Conservation (phyloP, 2,888 invertebrate species). For the Craniophora ligustri region DNA sequence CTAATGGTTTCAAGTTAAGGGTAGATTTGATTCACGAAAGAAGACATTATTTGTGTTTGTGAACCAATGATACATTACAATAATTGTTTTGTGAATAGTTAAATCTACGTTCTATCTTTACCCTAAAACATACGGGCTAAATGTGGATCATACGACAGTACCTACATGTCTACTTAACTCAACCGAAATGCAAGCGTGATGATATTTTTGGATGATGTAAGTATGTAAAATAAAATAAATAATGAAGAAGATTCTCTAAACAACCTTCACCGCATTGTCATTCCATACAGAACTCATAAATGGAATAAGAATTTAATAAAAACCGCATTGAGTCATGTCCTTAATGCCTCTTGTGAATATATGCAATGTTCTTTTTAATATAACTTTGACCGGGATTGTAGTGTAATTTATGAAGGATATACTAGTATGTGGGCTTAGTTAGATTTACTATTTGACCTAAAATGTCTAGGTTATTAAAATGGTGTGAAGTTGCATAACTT, state of each 20-base stretch:
- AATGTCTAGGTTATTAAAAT: background rate
- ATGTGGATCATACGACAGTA: too few relatives aligned
- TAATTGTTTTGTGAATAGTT: too few relatives aligned
- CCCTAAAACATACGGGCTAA: too few relatives aligned
- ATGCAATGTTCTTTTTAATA: slow-evolving; percentile 15
- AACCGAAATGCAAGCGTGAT: too few relatives aligned
- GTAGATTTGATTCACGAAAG: too few relatives aligned
- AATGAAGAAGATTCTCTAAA: background rate
- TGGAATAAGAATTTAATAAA: slow-evolving; percentile 40
- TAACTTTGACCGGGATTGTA: background rate
- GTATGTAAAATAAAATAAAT: background rate
- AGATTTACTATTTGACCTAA: background rate
- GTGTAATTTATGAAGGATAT: background rate
- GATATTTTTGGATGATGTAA: too few relatives aligned
- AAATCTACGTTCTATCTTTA: too few relatives aligned
- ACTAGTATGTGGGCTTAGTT: background rate
- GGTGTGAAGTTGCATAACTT: too few relatives aligned
- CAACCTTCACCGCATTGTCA: background rate
- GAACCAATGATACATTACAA: too few relatives aligned
- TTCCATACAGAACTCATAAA: slow-evolving; percentile 9
- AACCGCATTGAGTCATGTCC: slow-evolving; percentile 1
- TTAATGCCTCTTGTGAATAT: background rate
- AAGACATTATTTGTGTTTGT: too few relatives aligned
- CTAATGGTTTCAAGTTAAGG: too few relatives aligned
- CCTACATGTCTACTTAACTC: too few relatives aligned